Conservation (phyloP, 2,888 invertebrate genomes). For the Scaptomyza reducta region DNA sequence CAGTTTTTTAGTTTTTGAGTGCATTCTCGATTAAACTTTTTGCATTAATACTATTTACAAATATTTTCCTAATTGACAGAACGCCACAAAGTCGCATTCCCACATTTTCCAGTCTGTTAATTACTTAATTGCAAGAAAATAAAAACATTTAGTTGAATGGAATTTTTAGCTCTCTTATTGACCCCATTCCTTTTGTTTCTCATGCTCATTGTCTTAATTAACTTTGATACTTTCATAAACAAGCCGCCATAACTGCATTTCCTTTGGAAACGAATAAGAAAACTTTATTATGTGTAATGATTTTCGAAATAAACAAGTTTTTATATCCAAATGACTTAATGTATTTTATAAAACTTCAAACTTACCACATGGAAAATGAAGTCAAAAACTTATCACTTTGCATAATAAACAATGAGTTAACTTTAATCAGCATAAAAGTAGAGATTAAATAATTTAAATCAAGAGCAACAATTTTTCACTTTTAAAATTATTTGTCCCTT, state of each 20-base stretch:
- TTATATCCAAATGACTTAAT: no score
- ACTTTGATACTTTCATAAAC: background rate
- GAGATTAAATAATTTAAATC: slow-evolving; percentile 32
- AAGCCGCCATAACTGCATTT: background rate
- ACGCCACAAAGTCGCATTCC: background rate
- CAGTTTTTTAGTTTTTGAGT: background rate
- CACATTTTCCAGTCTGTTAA: background rate
- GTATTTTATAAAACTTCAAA: no score
- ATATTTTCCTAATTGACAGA: background rate
- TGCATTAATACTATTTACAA: background rate
- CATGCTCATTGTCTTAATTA: background rate
- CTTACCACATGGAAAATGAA: no score
- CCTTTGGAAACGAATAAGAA: background rate
- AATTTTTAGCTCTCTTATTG: background rate
- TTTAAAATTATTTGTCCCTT: background rate
- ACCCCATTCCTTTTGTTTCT: background rate
- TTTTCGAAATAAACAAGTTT: no score
- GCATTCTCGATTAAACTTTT: background rate
- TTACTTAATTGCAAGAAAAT: slow-evolving; percentile 8
- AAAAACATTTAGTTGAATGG: background rate
- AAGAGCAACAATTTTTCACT: background rate
- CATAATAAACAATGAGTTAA: no score
- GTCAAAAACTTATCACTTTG: no score
- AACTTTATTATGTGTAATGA: no score
- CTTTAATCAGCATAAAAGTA: no score